Percentiles rank a stretch among this genome's conserved stretches.
Evolutionary conservation across 2,797 vertebrate genomes (phyloP).

Genomic region (Tangara arthus): DNA sequence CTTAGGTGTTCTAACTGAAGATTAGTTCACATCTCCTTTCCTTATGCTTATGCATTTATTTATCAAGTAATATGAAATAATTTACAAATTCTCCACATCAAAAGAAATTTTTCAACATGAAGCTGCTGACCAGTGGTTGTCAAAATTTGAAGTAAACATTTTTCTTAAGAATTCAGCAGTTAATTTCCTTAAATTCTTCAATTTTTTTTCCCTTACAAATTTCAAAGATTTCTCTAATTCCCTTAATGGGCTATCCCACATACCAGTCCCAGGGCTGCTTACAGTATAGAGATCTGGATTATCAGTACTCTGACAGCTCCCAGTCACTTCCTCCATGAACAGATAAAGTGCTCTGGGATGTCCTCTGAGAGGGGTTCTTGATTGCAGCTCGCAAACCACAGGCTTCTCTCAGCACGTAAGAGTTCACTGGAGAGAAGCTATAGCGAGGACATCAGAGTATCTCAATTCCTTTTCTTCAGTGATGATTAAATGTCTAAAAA

Average conservation of each 20-base stretch:
- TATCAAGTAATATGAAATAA: not conserved
- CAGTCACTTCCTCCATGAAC: not conserved
- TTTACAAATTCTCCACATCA: not conserved
- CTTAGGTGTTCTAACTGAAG: not conserved
- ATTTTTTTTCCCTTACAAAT: not conserved
- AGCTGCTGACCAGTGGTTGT: not conserved
- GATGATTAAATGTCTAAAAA: conserved; percentile 45
- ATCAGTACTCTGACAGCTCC: not conserved
- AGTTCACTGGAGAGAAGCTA: not conserved
- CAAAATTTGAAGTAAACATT: not conserved
- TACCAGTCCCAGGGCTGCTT: not conserved
- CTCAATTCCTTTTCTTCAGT: conserved; percentile 28
- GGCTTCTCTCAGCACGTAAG: not conserved
- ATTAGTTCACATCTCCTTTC: not conserved
- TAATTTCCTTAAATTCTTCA: not conserved
- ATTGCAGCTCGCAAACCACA: not conserved
- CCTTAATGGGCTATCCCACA: not conserved
- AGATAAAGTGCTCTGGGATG: not conserved
- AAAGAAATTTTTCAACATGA: not conserved
- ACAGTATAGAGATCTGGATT: not conserved
- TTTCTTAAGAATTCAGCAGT: not conserved
- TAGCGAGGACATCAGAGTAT: not conserved
- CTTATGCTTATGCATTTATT: not conserved
- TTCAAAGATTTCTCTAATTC: not conserved
- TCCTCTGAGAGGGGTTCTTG: not conserved